phyloP scores from a whole-genome alignment of 92 coral and sea anemone genomes.

The Umimayanthus kanabou region DNA sequence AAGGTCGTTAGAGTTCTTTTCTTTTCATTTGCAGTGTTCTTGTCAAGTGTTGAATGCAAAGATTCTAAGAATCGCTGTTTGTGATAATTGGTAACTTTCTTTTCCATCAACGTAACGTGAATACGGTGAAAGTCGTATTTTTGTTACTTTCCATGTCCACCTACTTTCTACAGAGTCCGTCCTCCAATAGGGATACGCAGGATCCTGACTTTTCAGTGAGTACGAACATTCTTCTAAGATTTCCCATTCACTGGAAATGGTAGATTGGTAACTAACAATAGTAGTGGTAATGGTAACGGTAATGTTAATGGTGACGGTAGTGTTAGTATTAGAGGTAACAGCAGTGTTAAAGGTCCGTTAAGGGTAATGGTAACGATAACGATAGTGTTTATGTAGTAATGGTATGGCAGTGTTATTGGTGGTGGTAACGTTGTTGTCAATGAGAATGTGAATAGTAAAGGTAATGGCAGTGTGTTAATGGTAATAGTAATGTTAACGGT shows the following conservation, averaged over 20 bases:
- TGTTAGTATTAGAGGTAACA: too few species aligned
- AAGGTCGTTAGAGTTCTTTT: too few species aligned
- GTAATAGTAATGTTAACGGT: too few species aligned
- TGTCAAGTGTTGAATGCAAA: neutral
- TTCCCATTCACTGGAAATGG: too few species aligned
- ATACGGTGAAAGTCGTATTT: too few species aligned
- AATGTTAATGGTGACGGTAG: too few species aligned
- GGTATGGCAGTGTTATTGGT: too few species aligned
- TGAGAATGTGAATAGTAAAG: neutral
- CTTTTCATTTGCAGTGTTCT: neutral
- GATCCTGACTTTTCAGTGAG: slow-evolving; percentile 51
- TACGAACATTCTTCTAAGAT: neutral
- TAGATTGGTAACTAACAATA: too few species aligned
- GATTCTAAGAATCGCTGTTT: neutral
- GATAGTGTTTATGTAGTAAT: too few species aligned
- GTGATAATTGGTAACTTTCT: neutral
- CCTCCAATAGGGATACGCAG: slow-evolving; percentile 10
- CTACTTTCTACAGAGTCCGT: neutral
- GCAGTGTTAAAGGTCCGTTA: too few species aligned
- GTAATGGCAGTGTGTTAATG: neutral
- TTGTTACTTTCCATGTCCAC: neutral
- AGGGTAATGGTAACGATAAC: too few species aligned
- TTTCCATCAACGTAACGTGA: neutral
- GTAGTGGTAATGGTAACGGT: too few species aligned
- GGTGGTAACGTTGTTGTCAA: neutral